Conservation (phyloP, 2,113 vertebrate species). For the Neodon shergylaensis region DNA sequence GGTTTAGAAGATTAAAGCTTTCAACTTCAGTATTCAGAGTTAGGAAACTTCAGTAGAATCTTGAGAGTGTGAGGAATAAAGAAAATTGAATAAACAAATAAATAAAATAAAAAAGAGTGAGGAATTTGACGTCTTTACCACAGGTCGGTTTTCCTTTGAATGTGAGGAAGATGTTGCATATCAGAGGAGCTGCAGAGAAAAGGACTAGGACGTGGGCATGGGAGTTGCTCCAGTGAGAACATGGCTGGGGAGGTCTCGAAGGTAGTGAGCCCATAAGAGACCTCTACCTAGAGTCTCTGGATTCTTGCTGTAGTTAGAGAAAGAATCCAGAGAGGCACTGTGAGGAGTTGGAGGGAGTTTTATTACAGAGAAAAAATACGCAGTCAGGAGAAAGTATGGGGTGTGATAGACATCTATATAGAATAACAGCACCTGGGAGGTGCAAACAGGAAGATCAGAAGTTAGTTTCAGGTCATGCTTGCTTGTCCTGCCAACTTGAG, state of each 20-base stretch:
- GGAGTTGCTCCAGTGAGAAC: background rate
- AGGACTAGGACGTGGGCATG: background rate
- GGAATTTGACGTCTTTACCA: background rate
- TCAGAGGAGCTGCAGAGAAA: background rate
- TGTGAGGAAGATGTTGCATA: background rate
- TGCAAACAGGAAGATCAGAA: background rate
- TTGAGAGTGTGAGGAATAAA: background rate
- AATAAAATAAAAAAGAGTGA: background rate
- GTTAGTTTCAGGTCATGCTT: background rate
- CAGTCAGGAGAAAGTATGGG: background rate
- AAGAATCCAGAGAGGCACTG: background rate
- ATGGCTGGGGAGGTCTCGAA: background rate
- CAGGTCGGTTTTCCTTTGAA: background rate
- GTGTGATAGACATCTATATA: background rate
- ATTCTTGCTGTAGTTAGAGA: background rate
- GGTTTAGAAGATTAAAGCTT: conserved; percentile 7
- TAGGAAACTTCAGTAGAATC: background rate
- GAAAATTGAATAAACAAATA: no score
- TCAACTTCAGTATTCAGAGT: background rate
- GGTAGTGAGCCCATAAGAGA: background rate
- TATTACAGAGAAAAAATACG: background rate
- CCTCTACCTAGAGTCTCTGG: background rate
- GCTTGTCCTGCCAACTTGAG: background rate
- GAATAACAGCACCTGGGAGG: background rate
- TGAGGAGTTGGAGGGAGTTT: background rate